Base-by-base conservation (phyloP, 1,140 invertebrate genomes). In the Bombus superbus region DNA sequence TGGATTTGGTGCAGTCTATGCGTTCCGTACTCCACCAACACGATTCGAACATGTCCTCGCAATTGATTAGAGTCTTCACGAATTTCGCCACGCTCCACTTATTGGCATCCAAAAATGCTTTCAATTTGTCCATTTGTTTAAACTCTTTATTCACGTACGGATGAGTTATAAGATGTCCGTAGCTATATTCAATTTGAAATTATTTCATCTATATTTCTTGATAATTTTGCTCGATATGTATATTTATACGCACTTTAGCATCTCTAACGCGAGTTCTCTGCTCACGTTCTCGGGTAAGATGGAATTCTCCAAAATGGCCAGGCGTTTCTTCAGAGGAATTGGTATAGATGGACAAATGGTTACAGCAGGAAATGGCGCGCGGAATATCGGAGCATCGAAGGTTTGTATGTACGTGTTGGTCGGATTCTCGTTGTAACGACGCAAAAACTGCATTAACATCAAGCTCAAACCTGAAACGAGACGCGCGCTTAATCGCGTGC, bases 291-390 rank as follows among this genome's bases (percentile, higher is more conserved):
- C 22, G 3, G 90, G 89, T 47, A 90, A 10, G 6, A 32, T 35
- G 1, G 78, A 18, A 42, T 57, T 42, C 25, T 69, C 15, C 11
- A 88, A 53, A 35, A 86, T 68, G 18, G 64, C 15, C 15, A 35
- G 11, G 1, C 66, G 84, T 9, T 32, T 90, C 6, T n/a, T 3
- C 15, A 18, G 0, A 13, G 66, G 13, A 5, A 84, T 69, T 18
- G 62, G 66, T 18, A 68, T 42, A 5, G 42, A 22, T 3, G 90
- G 89, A 18, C 90, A 91, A 15, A 91, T 40, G 13, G 90, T 86
- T 6, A 91, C 18, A 10, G 90, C 90, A 42, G 90, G 90, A 38
- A 90, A 91, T 2, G 89, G 84, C 1, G 66, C 62, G 0, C 35
- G 1, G 32, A 38, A 71, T 38, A 88, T 81, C 35, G 90, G 89